Conservation (phyloP, 53 echinoderm and acorn worm species). For the Antedon mediterranea region DNA sequence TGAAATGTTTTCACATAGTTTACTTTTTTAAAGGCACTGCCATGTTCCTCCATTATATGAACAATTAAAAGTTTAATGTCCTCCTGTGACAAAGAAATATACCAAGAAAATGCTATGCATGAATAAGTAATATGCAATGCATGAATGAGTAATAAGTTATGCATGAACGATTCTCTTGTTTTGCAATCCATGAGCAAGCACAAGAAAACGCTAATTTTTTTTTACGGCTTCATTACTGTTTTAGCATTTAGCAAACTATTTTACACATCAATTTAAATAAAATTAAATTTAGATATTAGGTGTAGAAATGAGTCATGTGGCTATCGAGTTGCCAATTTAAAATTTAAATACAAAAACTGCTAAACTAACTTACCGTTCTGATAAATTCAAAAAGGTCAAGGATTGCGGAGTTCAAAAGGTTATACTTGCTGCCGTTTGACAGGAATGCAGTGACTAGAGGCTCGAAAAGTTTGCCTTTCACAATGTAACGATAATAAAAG, state of each 20-base stretch:
- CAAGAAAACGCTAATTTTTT: too few species aligned
- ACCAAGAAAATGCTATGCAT: too few species aligned
- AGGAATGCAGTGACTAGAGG: slow-evolving; percentile 73
- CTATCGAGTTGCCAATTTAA: too few species aligned
- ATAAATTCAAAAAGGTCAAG: slow-evolving; percentile 97
- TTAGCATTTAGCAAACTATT: background rate
- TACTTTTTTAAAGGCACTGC: slow-evolving; percentile 56
- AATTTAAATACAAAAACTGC: too few species aligned
- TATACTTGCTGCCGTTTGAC: slow-evolving; percentile 78
- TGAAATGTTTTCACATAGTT: slow-evolving; percentile 94
- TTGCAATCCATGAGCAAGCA: too few species aligned
- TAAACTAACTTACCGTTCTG: slow-evolving; percentile 63
- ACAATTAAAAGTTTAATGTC: slow-evolving; percentile 80
- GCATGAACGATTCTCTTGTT: too few species aligned
- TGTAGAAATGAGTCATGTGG: too few species aligned
- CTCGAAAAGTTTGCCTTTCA: slow-evolving; percentile 71
- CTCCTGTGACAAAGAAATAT: slow-evolving; percentile 35
- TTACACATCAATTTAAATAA: background rate
- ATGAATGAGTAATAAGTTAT: too few species aligned
- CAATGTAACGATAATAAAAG: slow-evolving; percentile 94
- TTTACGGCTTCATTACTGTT: background rate
- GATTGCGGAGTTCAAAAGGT: slow-evolving; percentile 94
- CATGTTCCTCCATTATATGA: slow-evolving; percentile 79
- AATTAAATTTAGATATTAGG: background rate
- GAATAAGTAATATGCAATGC: too few species aligned